A percentile compares a stretch with the other conserved stretches of the same genome.
These are phyloP conservation scores for Nettapus auritus DNA, from an alignment of 2,113 vertebrate genomes.

Conservation along the genomic window DNA sequence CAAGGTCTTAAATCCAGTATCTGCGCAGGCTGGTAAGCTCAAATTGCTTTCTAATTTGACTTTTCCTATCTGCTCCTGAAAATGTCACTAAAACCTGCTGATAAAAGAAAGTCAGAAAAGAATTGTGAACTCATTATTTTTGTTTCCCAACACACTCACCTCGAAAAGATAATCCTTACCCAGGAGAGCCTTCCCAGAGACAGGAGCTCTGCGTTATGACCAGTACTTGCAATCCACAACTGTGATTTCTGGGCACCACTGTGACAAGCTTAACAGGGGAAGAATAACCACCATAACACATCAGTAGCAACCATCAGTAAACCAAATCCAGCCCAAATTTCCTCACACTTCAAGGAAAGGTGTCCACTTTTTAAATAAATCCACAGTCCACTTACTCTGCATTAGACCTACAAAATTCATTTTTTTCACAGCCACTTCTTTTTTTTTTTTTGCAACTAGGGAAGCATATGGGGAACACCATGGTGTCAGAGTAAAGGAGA, in stretches of 20 bases:
- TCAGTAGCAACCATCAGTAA: not conserved
- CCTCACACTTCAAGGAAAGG: not conserved
- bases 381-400: not conserved
- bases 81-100: constrained; percentile 43
- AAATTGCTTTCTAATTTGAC: constrained; percentile 50
- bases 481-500: not conserved
- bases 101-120: constrained; percentile 7
- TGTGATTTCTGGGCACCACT: not conserved
- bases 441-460: not conserved
- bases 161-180: not conserved
- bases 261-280: not conserved
- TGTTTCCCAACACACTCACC: not conserved
- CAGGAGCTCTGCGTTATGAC: not conserved
- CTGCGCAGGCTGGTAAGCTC: constrained; percentile 40
- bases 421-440: not conserved
- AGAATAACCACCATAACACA: not conserved
- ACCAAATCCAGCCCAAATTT: not conserved
- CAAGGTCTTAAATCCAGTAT: constrained; percentile 14
- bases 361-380: not conserved
- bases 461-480: not conserved
- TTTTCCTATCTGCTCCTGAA: constrained; percentile 31
- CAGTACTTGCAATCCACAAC: not conserved
- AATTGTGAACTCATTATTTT: not conserved
- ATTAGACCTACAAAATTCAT: not conserved
- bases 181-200: not conserved